Percentiles rank a stretch among this genome's conserved stretches.
Conservation (phyloP, 23 tunicate species). For the Diplosoma virens region DNA sequence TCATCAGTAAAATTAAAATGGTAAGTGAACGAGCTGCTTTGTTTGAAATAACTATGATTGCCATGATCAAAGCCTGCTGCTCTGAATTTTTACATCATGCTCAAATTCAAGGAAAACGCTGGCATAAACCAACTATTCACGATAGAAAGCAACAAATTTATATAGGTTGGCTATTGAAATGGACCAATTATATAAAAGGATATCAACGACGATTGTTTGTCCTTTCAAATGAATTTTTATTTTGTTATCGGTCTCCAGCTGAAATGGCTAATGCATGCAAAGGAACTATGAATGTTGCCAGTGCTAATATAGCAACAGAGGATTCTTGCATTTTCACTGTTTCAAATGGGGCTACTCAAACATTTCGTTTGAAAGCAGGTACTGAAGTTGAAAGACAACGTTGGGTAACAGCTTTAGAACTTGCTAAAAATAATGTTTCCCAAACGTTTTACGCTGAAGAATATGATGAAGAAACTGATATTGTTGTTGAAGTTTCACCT, state of each 20-base stretch:
- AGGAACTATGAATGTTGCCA: conserved; percentile 97
- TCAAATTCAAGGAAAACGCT: conserved; percentile 62
- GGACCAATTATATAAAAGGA: conserved; percentile 99
- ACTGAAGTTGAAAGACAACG: conserved; percentile 73
- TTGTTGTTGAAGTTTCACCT: conserved; percentile 6
- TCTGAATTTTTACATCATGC: conserved; percentile 65
- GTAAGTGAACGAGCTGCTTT: conserved; percentile 78
- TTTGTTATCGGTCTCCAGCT: conserved; percentile 95
- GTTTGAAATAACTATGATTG: conserved; percentile 72
- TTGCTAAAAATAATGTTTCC: conserved; percentile 77
- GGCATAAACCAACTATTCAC: conserved; percentile 80
- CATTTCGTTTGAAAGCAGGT: conserved; percentile 89
- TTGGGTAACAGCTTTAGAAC: conserved; percentile 95
- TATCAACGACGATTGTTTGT: conserved; percentile 99
- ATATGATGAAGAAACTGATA: conserved; percentile 44
- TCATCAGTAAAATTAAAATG: conserved; percentile 46
- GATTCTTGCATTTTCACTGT: conserved; percentile 93
- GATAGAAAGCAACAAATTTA: conserved; percentile 83
- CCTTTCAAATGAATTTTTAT: conserved; percentile 86
- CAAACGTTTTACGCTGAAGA: conserved; percentile 38
- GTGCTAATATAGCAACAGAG: conserved; percentile 84
- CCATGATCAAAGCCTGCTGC: conserved; percentile 70
- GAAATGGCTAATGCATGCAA: conserved; percentile 98
- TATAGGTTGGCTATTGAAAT: conserved; percentile 99
- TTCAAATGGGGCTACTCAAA: conserved; percentile 87